Evolutionary conservation across 2,113 vertebrate genomes (phyloP), one percentile per base, ranked within the genome.

Genomic region (Dendrocopos noguchii): DNA sequence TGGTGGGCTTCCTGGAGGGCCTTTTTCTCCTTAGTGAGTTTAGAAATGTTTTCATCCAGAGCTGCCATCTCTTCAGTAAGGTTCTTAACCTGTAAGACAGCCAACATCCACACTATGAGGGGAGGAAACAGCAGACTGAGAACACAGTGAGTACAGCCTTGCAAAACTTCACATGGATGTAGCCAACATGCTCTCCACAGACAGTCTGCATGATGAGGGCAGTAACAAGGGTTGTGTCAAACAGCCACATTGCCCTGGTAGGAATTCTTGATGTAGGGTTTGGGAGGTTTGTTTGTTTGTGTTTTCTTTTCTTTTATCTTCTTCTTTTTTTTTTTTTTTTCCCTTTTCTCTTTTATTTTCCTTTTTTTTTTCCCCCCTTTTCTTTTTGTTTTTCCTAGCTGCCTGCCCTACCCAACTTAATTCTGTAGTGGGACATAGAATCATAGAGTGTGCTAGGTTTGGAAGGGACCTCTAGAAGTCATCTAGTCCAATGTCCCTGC

Each of bases 1-100:
- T 98, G 98, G 50, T 98, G 98, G 13, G 98, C 98, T 79, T 98
- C 98, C 90, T 98, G 98, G 3, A 98, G 95, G 60, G 97, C 96
- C 70, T 98, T 98, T 92, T 98, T 98, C 94, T 98, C 98, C 83
- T 98, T 98, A 24, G 97, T 98, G 85, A 98, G 88, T 60, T 98
- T 98, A 64, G 98, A 98, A 66, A 98, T 98, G 47, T 92, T 98
- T 94, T 98, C 98, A 94, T 98, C 98, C 57, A 98, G 95, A 2
- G 93, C 97, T 64, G 98, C 97, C 98, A 98, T 98, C 92, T 98
- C 98, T 70, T 98, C 98, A 1, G 98, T 98, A 60, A 98, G 96
- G 90, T 98, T 98, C 95, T 98, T 98, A 29, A 98, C 98, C 98
- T 98, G 82, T 64, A 61, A 85, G 76, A 95, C 53, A 84, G 80